Conservation (phyloP, 64 coral and sea anemone genomes). For the Montipora capricornis region DNA sequence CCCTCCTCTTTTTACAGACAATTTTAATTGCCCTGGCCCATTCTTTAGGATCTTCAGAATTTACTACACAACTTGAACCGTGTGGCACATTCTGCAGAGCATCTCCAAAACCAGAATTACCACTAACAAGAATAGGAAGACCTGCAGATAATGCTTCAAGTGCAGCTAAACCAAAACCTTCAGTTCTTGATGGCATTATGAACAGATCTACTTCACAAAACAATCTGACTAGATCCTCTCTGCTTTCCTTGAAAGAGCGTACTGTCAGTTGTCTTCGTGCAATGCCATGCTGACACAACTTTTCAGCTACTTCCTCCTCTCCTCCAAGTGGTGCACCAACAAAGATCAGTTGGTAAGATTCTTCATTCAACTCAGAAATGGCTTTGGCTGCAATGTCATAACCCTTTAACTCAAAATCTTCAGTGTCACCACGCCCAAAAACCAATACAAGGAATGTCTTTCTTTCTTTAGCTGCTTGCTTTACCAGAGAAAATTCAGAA, state of each 20-base stretch:
- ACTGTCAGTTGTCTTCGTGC: background rate
- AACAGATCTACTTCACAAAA: conserved; percentile 40
- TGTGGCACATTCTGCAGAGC: background rate
- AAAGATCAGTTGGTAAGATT: background rate
- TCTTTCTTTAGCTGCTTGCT: background rate
- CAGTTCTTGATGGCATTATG: conserved; percentile 32
- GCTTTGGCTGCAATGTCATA: conserved; percentile 25
- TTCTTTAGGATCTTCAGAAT: background rate
- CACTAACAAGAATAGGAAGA: conserved; percentile 24
- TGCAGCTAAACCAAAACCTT: background rate
- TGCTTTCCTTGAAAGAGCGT: background rate
- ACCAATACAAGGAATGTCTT: background rate
- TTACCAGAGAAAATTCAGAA: background rate
- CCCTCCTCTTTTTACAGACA: background rate
- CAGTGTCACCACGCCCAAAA: conserved; percentile 6
- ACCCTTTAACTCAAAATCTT: conserved; percentile 9
- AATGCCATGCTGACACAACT: background rate
- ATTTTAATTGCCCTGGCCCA: background rate
- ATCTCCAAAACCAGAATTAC: conserved; percentile 13
- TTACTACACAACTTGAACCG: background rate
- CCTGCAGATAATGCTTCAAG: conserved; percentile 32
- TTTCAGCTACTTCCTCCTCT: background rate
- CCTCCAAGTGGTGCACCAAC: background rate
- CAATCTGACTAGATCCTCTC: background rate
- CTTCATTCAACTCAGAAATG: conserved; percentile 10